Conservation (phyloP, 2,888 invertebrate genomes). For the Piscicola geometra region DNA sequence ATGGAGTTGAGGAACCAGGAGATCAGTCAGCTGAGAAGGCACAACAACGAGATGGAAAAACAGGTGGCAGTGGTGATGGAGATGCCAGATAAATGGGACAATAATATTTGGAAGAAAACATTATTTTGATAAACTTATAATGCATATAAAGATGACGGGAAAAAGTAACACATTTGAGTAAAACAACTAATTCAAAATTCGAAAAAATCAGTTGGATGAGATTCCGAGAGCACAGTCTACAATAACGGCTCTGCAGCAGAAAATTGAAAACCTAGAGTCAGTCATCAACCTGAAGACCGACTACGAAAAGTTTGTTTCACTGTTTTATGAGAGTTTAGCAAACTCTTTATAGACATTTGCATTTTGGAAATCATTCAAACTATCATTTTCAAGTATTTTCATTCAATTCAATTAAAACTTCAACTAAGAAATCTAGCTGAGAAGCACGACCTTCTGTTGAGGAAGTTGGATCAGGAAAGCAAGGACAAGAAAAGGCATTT, state of each 20-base stretch:
- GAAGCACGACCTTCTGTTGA: slow-evolving; percentile 67
- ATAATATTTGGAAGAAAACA: not conserved
- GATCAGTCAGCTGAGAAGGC: slow-evolving; percentile 67
- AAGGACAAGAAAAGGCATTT: slow-evolving; percentile 70
- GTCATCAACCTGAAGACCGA: slow-evolving; percentile 68
- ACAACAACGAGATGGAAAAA: slow-evolving; percentile 62
- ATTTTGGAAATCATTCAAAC: too few species aligned
- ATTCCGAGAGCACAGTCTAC: slow-evolving; percentile 69
- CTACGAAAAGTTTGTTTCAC: slow-evolving; percentile 66
- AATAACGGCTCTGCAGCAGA: slow-evolving; percentile 71
- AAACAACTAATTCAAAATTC: not conserved
- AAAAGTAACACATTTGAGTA: not conserved
- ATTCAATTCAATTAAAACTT: too few species aligned
- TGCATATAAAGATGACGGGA: not conserved
- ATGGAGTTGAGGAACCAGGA: slow-evolving; percentile 82
- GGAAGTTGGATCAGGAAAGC: slow-evolving; percentile 67
- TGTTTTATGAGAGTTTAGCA: too few species aligned
- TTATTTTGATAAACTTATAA: not conserved
- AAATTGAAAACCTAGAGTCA: slow-evolving; percentile 77
- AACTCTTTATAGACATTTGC: too few species aligned
- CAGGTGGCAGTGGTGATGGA: slow-evolving; percentile 60
- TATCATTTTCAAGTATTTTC: too few species aligned
- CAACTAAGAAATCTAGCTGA: slow-evolving; percentile 62
- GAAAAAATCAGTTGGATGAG: slow-evolving; percentile 62
- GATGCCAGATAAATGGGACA: not conserved